Conservation (phyloP, 2,888 invertebrate species). For the Sabatieria punctata region DNA sequence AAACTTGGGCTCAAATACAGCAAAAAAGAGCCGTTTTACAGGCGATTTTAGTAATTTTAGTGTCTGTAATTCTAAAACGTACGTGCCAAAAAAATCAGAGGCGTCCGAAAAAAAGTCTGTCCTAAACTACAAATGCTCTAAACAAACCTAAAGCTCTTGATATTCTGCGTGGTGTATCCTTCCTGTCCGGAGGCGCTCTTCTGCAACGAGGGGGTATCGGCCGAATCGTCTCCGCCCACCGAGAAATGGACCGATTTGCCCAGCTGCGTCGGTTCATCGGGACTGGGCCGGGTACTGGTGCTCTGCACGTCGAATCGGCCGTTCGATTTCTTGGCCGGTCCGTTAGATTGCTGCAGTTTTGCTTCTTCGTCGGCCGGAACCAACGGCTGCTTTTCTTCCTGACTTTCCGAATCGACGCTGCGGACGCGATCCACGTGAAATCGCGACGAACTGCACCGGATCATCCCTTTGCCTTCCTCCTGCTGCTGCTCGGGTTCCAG, state of each 20-base stretch:
- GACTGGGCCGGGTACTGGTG: background rate
- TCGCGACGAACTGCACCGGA: background rate
- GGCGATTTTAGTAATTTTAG: background rate
- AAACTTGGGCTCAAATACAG: too few species aligned
- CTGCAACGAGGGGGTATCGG: background rate
- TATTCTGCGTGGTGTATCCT: slow-evolving; percentile 2
- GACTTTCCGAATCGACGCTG: background rate
- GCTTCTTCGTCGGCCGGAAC: background rate
- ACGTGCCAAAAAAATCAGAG: background rate
- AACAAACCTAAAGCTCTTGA: slow-evolving; percentile 3
- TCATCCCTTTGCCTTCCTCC: background rate
- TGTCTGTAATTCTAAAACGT: background rate
- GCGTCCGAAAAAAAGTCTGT: background rate
- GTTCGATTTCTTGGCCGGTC: too few species aligned
- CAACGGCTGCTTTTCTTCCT: background rate
- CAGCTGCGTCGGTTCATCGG: too few species aligned
- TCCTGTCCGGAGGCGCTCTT: background rate
- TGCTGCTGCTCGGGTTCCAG: too few species aligned
- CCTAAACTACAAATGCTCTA: background rate
- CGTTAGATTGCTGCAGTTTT: background rate
- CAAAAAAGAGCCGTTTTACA: too few species aligned
- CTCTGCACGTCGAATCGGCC: too few species aligned
- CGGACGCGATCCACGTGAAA: slow-evolving; percentile 1
- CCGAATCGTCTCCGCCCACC: background rate
- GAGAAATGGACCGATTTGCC: slow-evolving; percentile 2